phyloP scores from a whole-genome alignment of 1,140 invertebrate species.

The Caenorhabditis latens region DNA sequence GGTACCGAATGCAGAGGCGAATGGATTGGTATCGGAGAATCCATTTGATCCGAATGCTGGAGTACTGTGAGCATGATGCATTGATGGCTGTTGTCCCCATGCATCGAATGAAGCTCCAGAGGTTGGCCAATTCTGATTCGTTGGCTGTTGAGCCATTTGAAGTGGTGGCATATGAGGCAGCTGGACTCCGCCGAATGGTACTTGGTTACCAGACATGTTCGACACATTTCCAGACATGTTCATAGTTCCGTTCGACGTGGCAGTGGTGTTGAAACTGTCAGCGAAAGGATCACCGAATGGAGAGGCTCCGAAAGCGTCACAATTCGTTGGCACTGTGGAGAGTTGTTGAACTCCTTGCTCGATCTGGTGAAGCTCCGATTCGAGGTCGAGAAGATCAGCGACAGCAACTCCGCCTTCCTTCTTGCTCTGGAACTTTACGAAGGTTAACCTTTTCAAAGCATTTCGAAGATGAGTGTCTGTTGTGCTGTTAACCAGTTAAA shows the following conservation, averaged over 20 bases:
- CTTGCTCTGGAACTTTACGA: not conserved
- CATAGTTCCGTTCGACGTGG: constrained; percentile 21
- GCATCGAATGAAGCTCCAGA: constrained; percentile 3
- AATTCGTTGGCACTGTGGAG: constrained; percentile 69
- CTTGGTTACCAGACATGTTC: not conserved
- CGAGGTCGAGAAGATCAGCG: constrained; percentile 90
- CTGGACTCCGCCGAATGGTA: constrained; percentile 1
- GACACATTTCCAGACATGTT: constrained; percentile 15
- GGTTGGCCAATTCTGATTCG: constrained; percentile 1
- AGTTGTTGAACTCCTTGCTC: constrained; percentile 82
- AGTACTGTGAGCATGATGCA: constrained; percentile 17
- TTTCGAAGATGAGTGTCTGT: not conserved
- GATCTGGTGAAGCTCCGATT: constrained; percentile 90
- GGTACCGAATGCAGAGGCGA: constrained; percentile 40
- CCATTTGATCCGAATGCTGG: not conserved
- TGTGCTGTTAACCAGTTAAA: not conserved
- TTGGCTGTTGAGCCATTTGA: not conserved
- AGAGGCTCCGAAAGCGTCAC: constrained; percentile 67
- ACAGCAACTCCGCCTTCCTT: constrained; percentile 78
- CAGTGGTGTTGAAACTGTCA: constrained; percentile 51
- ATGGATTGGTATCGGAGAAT: constrained; percentile 60
- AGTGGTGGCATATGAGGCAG: not conserved
- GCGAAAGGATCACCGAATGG: constrained; percentile 73
- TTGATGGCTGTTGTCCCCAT: constrained; percentile 6
- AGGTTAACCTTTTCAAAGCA: not conserved